Base-by-base conservation (phyloP, 2,888 invertebrate species). In the Tenthredo distinguenda region DNA sequence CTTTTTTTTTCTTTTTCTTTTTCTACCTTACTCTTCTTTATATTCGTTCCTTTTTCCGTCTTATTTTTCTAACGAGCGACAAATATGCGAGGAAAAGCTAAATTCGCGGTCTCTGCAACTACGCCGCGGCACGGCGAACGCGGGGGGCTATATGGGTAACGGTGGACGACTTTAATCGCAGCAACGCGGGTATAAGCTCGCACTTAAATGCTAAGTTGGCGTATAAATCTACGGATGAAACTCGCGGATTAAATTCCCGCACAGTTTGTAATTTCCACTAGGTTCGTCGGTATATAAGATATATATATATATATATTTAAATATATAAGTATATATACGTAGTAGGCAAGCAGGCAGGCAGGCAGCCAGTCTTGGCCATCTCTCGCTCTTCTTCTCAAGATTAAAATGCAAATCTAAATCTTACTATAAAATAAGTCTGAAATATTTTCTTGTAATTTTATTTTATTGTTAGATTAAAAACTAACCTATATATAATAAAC, bases 321-420 rank as follows among this genome's bases (percentile, higher is more conserved):
- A 26, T 62, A 62, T 12, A 62, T 26, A 58, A n/a, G 6, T 21
- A 62, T 26, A 62, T 26, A 26, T 62, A 62, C 2, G 1, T 26
- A 55, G 7, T 6, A 21, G 26, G 62, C 12, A 68, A 10, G 58
- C 37, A 58, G 31, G 34, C 50, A 40, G 37, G 4, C 40, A 74
- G 72, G 2, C 40, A 74, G 21, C n/a, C 34, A 72, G 34, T 31
- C 15, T 18, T 72, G 5, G 34, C 34, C 34, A 31, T 5, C 31
- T 68, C 68, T 26, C 68, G 26, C 68, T 71, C 82, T 65, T 83
- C 83, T 86, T 86, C 85, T 65, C 84, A 86, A 90, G 90, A 92
- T 92, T 91, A 92, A 92, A 92, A 91, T 92, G 92, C 91, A 92
- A 92, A 92, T 91, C 89, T 89, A 89, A 90, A 90, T 90, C 90